A percentile compares a stretch with the other conserved stretches of the same genome.
These are phyloP conservation scores for Hydraecia micacea DNA, from an alignment of 2,888 invertebrate species.

Conservation along the genomic window DNA sequence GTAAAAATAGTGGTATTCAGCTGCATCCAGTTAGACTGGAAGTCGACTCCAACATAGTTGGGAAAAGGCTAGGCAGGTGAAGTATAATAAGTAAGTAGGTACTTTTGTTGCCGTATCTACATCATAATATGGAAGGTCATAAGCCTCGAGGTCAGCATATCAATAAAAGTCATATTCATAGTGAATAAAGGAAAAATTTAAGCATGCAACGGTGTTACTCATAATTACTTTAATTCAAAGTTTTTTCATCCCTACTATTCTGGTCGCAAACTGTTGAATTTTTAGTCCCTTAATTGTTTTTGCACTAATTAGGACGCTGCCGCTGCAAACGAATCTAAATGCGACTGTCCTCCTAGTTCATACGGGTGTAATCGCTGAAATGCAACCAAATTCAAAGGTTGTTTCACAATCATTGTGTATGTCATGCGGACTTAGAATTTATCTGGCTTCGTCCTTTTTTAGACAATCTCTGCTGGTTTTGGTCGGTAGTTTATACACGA, in stretches of 20 bases:
- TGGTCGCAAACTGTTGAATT: conserved; percentile 3
- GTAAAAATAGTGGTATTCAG: too few relatives aligned
- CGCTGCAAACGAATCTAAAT: conserved; percentile 22
- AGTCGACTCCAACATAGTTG: too few relatives aligned
- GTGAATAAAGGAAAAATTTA: background rate
- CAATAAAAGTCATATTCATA: background rate
- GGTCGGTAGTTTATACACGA: background rate
- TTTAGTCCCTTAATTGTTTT: background rate
- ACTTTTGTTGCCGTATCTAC: background rate
- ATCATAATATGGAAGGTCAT: background rate
- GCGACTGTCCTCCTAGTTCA: background rate
- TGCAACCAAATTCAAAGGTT: conserved; percentile 11
- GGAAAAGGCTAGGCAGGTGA: too few relatives aligned
- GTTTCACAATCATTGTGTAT: background rate
- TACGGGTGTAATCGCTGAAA: conserved; percentile 31
- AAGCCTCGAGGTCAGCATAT: background rate
- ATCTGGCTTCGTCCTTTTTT: background rate
- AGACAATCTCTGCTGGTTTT: background rate
- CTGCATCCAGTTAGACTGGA: too few relatives aligned
- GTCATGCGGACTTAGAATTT: conserved; percentile 12
- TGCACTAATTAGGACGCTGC: conserved; percentile 1
- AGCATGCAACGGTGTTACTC: background rate
- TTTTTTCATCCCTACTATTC: background rate
- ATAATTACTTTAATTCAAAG: background rate
- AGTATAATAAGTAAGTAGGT: background rate